phyloP scores from a whole-genome alignment of 2,113 vertebrate genomes.

The Coregonus clupeaformis region DNA sequence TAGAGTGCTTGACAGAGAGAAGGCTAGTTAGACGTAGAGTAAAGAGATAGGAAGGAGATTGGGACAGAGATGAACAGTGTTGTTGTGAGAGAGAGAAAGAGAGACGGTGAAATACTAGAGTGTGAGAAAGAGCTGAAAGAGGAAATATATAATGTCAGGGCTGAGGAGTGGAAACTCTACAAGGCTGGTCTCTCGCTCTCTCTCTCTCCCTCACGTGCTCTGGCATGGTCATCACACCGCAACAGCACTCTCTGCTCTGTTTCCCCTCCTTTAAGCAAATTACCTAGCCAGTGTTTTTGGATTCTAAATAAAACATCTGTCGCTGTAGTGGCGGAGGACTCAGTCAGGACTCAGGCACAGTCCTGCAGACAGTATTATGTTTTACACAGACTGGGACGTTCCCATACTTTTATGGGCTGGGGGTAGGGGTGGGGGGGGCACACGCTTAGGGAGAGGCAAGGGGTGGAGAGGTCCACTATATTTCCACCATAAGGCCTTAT shows the following conservation, averaged over 20 bases:
- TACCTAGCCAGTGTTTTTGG: conserved; percentile 43
- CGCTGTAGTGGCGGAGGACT: conserved; percentile 31
- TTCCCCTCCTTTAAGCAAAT: conserved; percentile 30
- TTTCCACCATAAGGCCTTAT: not conserved
- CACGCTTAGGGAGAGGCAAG: not conserved
- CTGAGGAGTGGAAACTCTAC: conserved; percentile 43
- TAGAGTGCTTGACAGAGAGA: not conserved
- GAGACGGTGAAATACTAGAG: conserved; percentile 8
- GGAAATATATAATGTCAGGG: conserved; percentile 28
- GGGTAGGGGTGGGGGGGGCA: not conserved
- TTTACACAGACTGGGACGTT: conserved; percentile 49
- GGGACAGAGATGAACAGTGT: not conserved
- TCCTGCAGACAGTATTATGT: conserved; percentile 42
- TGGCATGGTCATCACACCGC: conserved; percentile 7
- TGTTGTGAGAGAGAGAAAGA: not conserved
- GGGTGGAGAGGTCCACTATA: conserved; percentile 3
- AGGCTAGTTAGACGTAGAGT: not conserved
- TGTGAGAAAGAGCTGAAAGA: conserved; percentile 30
- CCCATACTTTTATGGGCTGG: conserved; percentile 42
- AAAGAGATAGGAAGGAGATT: conserved; percentile 2
- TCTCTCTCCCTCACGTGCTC: conserved; percentile 21
- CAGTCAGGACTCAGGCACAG: conserved; percentile 12
- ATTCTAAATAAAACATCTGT: conserved; percentile 53
- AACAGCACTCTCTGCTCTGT: not conserved
- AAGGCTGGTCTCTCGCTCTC: not conserved